Conservation (phyloP, 2,113 vertebrate species). For the Bostrychus sinensis region DNA sequence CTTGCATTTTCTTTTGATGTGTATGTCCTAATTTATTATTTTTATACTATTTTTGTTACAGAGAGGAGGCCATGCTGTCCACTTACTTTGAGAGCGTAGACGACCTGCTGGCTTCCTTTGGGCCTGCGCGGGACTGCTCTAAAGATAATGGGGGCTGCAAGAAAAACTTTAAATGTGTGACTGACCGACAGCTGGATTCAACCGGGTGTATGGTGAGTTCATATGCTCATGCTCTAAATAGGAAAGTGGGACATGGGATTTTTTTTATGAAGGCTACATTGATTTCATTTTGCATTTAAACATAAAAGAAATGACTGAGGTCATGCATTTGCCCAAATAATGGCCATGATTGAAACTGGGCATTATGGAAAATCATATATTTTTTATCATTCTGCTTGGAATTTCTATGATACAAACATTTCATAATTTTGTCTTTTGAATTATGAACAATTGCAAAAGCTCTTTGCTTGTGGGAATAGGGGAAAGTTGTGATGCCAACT, state of each 20-base stretch:
- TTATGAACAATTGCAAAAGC: neutral
- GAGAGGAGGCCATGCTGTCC: conserved; percentile 96
- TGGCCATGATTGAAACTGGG: too few species aligned
- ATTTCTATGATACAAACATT: too few species aligned
- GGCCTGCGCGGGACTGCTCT: conserved; percentile 93
- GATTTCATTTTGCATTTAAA: too few species aligned
- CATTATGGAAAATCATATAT: too few species aligned
- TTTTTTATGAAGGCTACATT: too few species aligned
- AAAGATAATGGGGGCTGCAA: conserved; percentile 96
- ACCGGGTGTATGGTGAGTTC: conserved; percentile 92
- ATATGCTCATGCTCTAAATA: too few species aligned
- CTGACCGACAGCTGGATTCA: conserved; percentile 92
- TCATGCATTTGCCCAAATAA: too few species aligned
- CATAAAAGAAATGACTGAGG: too few species aligned
- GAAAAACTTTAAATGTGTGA: conserved; percentile 97
- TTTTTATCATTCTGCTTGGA: too few species aligned
- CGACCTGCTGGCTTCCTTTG: conserved; percentile 94
- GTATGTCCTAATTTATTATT: conserved; percentile 5
- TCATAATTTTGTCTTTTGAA: too few species aligned
- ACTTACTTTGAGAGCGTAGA: conserved; percentile 97
- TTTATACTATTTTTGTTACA: conserved; percentile 66
- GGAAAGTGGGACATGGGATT: too few species aligned
- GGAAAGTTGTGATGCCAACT: conserved; percentile 38
- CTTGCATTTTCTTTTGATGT: conserved; percentile 16
- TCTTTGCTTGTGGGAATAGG: conserved; percentile 31